Evolutionary conservation across 2,888 invertebrate genomes (phyloP).

Genomic region (Protophormia terraenovae): DNA sequence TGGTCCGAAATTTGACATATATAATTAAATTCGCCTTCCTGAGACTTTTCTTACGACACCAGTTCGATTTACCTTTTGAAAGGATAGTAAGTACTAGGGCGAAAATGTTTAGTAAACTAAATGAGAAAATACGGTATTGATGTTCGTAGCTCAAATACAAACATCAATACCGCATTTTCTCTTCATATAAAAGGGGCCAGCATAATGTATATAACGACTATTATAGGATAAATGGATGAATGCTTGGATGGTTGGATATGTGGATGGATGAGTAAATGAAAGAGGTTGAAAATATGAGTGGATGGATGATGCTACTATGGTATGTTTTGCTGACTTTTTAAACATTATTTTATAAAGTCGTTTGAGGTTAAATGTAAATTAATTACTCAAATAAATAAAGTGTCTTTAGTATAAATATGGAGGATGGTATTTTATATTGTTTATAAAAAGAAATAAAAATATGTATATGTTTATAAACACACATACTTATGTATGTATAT

Average conservation of each 20-base stretch:
- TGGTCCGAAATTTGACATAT: too few species aligned
- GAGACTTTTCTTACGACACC: too few species aligned
- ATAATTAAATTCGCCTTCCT: too few species aligned
- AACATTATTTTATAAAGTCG: constrained; percentile 57
- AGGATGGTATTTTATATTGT: constrained; percentile 11
- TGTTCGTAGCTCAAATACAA: too few species aligned
- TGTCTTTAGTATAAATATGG: constrained; percentile 41
- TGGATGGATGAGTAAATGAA: neutral
- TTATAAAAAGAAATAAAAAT: neutral
- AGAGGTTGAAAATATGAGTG: neutral
- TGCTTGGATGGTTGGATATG: neutral
- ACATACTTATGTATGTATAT: too few species aligned
- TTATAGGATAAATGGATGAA: constrained; percentile 3
- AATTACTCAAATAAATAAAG: constrained; percentile 62
- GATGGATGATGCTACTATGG: constrained; percentile 8
- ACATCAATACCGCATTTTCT: too few species aligned
- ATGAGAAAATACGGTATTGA: too few species aligned
- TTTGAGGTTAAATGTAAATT: constrained; percentile 66
- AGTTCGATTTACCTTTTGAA: too few species aligned
- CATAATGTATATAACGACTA: constrained; percentile 7
- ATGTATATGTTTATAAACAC: too few species aligned
- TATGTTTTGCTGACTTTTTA: constrained; percentile 46
- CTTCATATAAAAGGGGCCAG: too few species aligned
- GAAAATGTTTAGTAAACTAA: too few species aligned
- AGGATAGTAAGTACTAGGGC: too few species aligned